Percentiles rank a stretch among this genome's conserved stretches.
Evolutionary conservation across 1,140 invertebrate genomes (phyloP).

Genomic region (Drosophila kohkoa): DNA sequence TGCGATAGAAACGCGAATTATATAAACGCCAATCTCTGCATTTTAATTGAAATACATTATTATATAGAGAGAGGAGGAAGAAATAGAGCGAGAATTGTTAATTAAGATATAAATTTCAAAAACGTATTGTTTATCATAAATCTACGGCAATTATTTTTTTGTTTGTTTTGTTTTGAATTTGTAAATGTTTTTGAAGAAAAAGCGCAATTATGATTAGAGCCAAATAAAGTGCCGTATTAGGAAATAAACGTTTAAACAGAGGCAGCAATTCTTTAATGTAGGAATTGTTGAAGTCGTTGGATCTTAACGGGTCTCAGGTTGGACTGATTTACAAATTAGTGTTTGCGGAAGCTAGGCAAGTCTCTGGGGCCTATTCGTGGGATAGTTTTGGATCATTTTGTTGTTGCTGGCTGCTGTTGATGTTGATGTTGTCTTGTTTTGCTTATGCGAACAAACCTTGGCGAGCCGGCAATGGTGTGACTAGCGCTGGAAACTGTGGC

Average conservation of each 20-base stretch:
- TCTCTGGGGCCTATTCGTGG: conserved; percentile 19
- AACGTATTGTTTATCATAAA: conserved; percentile 20
- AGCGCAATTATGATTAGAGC: conserved; percentile 15
- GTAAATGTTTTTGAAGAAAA: not conserved
- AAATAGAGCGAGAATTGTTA: conserved; percentile 74
- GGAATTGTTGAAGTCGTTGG: conserved; percentile 1
- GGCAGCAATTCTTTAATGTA: not conserved
- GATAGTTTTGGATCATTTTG: conserved; percentile 4
- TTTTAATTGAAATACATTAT: conserved; percentile 43
- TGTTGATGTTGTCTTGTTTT: conserved; percentile 46
- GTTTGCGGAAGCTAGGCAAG: conserved; percentile 13
- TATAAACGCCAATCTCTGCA: conserved; percentile 84
- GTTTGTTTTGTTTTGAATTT: not conserved
- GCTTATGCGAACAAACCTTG: conserved; percentile 79
- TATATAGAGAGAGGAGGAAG: conserved; percentile 65
- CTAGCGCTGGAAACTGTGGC: conserved; percentile 76
- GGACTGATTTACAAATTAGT: not conserved
- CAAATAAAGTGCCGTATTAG: conserved; percentile 29
- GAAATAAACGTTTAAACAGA: not conserved
- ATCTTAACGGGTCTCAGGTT: not conserved
- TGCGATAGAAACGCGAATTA: conserved; percentile 81
- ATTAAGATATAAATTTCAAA: conserved; percentile 39
- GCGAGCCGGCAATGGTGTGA: conserved; percentile 66
- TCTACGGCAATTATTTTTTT: conserved; percentile 14
- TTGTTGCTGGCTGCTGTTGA: conserved; percentile 21